These are phyloP conservation scores for Apamea sordens DNA, from an alignment of 2,888 invertebrate species.

Conservation along the genomic window DNA sequence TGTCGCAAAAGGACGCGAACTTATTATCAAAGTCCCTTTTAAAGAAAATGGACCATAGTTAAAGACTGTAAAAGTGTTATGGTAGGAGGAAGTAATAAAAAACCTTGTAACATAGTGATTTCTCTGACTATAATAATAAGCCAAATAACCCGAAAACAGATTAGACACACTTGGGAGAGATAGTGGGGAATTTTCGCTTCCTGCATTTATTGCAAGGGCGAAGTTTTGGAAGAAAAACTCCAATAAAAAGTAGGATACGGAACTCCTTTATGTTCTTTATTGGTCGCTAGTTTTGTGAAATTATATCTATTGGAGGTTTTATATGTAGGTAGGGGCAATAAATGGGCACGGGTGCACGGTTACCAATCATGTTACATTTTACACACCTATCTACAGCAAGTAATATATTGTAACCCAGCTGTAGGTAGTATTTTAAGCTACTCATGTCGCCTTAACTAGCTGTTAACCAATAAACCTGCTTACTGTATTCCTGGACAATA, in stretches of 20 bases:
- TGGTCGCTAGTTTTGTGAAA: slow-evolving; percentile 47
- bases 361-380: neutral
- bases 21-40: neutral
- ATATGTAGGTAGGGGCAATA: neutral
- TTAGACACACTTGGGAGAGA: slow-evolving; percentile 45
- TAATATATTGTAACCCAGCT: too few species aligned
- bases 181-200: slow-evolving; percentile 46
- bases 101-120: slow-evolving; percentile 30
- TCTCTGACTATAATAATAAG: slow-evolving; percentile 43
- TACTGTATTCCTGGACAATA: too few species aligned
- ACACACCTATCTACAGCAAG: too few species aligned
- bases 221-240: slow-evolving; percentile 45
- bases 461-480: too few species aligned
- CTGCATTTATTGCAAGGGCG: slow-evolving; percentile 42
- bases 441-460: too few species aligned
- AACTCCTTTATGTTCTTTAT: slow-evolving; percentile 47
- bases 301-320: slow-evolving; percentile 18
- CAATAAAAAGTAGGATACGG: slow-evolving; percentile 60
- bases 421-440: too few species aligned
- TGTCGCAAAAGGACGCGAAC: neutral
- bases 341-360: neutral
- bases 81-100: slow-evolving; percentile 25
- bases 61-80: slow-evolving; percentile 11
- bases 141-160: slow-evolving; percentile 52
- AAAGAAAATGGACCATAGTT: neutral